Base-by-base conservation (phyloP, 2,888 invertebrate genomes). In the Drosophila neutralis region DNA sequence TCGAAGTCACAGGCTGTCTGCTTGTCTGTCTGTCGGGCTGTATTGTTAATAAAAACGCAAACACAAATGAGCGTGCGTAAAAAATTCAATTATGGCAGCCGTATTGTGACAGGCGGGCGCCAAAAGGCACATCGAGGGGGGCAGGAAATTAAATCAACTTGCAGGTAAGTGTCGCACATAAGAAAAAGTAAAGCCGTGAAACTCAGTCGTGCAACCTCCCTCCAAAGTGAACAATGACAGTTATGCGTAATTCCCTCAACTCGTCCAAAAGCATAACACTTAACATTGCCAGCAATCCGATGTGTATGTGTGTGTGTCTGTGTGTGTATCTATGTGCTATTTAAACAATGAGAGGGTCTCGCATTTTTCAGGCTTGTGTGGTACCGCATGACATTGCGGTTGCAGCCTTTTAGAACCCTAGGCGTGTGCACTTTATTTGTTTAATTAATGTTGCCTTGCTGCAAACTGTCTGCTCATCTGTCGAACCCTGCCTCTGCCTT, bases 1-100 rank as follows among this genome's bases (percentile, higher is more conserved):
- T 21, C 35, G 21, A 13, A 66, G 42, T 45, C 29, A 31, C 18
- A 40, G 57, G 35, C 29, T 21, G 51, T 52, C 38, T 65, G 64
- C 60, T 70, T 76, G 78, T 54, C 64, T 69, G 83, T 61, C 40
- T 58, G 66, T 66, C 58, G 61, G 77, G 69, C 64, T 73, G 72
- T 57, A 72, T 79, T 85, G 84, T 89, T 89, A 85, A 85, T 85
- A 85, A 89, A 84, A 84, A 89, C 85, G 76, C 85, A 86, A 86
- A 89, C 88, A 89, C 90, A 89, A 86, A 86, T 86, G 85, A 86
- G 90, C 87, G 88, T 86, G 85, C 88, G 85, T 86, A 86, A 89
- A 89, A 86, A 86, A 89, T 86, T 86, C 85, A 86, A 86, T 86
- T 86, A 86, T 82, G 82, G 78, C 61, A 60, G 66, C 68, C 51